phyloP scores from a whole-genome alignment of 2,797 vertebrate genomes.

The Chiloscyllium punctatum region DNA sequence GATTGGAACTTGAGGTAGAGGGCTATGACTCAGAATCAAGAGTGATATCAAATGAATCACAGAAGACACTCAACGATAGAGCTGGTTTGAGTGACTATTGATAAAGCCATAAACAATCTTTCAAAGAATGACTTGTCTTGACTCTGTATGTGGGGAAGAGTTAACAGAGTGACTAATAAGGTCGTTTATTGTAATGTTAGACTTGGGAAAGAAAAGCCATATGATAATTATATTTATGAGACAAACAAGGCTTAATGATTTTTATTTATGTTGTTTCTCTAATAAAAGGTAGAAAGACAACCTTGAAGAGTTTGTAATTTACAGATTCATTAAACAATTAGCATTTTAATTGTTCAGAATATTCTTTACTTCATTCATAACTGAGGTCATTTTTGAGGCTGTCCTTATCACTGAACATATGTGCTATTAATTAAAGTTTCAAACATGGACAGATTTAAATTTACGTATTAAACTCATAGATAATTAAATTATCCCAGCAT shows the following conservation, averaged over 20 bases:
- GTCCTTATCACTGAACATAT: slow-evolving; percentile 25
- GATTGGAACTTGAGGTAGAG: too few relatives aligned
- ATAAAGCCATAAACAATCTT: background rate
- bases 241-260: background rate
- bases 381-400: background rate
- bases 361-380: background rate
- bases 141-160: background rate
- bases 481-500: slow-evolving; percentile 18
- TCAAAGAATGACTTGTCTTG: background rate
- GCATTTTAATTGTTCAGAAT: slow-evolving; percentile 18
- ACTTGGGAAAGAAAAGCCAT: background rate
- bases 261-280: background rate
- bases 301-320: background rate
- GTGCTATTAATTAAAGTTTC: slow-evolving; percentile 23
- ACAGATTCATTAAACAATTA: slow-evolving; percentile 8
- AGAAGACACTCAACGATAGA: too few relatives aligned
- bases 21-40: too few relatives aligned
- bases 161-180: background rate
- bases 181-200: background rate
- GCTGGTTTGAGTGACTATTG: background rate
- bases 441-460: background rate
- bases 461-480: background rate
- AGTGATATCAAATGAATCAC: too few relatives aligned
- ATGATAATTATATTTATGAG: background rate
- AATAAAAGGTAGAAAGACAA: background rate